Evolutionary conservation across 2,797 vertebrate genomes (phyloP), one percentile per base, ranked within the genome.

Genomic region (Spinus pinus): DNA sequence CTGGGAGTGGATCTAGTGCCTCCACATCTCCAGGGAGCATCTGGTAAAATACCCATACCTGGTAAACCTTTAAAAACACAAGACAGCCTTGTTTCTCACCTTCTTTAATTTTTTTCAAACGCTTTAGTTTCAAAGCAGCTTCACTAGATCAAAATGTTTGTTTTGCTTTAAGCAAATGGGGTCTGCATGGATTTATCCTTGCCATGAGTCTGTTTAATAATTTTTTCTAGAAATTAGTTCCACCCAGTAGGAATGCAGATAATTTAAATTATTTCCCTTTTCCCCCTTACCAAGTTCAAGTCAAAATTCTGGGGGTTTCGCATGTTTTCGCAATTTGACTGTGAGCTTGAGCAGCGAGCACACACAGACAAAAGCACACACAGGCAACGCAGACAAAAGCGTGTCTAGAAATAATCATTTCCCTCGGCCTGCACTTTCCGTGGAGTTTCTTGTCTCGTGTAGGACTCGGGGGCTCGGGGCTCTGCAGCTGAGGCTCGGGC

Each of bases 11-110:
- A 30, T 41, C 22, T 17, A 25, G 14, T 33, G 35, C 3, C 20
- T 49, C 24, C 7, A 15, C 14, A 58, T 9, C 49, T 56, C 24
- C 62, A 61, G 35, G 14, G 51, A 62, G 22, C 0, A 0, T 24
- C 35, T 53, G 35, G 37, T 39, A 39, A 39, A 39, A 39, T 39
- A 19, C 10, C 12, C 25, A n/a, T 56, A 24, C 16, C 21, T 14
- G 7, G 1, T 56, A 35, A 64, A 37, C 44, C 30, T 60, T 73
- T 31, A 39, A 13, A 88, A 88, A 82, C 12, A 10, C 37, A 71
- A 50, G 3, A 18, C 13, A 20, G 7, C 6, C 20, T 23, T 79
- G 8, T 35, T 79, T 62, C 42, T 89, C 3, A 5, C 12, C 33
- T 35, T 70, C 24, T 42, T n/a, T n/a, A n/a, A n/a, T 0, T 23